A percentile compares a stretch with the other conserved stretches of the same genome.
These are phyloP conservation scores for Spatulosminthurus flaviceps DNA, from an alignment of 2,888 invertebrate genomes.

Conservation along the genomic window DNA sequence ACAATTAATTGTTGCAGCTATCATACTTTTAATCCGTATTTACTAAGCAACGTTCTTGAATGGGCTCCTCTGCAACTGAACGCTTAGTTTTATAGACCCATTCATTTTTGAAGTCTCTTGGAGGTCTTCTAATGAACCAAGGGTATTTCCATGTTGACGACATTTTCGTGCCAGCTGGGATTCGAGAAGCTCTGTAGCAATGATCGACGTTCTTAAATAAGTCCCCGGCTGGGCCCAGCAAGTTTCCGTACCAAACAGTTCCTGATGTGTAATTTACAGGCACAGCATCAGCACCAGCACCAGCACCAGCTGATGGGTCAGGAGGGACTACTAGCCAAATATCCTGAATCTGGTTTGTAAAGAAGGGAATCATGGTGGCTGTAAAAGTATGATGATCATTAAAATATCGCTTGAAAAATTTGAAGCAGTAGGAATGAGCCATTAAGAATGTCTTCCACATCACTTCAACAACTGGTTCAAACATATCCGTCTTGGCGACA, in stretches of 20 bases:
- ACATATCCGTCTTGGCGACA: not conserved
- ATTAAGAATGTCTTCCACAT: slow-evolving; percentile 51
- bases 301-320: no score
- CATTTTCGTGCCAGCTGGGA: not conserved
- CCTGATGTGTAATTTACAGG: not conserved
- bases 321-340: slow-evolving; percentile 37
- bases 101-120: not conserved
- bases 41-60: not conserved
- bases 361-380: slow-evolving; percentile 48
- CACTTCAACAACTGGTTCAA: slow-evolving; percentile 44
- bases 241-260: slow-evolving; percentile 28
- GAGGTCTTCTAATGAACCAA: not conserved
- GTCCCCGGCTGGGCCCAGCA: slow-evolving; percentile 20
- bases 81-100: not conserved
- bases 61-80: not conserved
- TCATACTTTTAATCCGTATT: not conserved
- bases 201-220: slow-evolving; percentile 2
- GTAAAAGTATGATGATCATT: slow-evolving; percentile 54
- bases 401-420: slow-evolving; percentile 48
- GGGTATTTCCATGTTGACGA: not conserved
- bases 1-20: no score
- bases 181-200: slow-evolving; percentile 18
- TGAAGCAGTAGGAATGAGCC: slow-evolving; percentile 50
- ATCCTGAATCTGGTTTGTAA: slow-evolving; percentile 51
- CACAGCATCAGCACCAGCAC: not conserved